Evolutionary conservation across 2,113 vertebrate genomes (phyloP).

Genomic region (Serinus canaria): DNA sequence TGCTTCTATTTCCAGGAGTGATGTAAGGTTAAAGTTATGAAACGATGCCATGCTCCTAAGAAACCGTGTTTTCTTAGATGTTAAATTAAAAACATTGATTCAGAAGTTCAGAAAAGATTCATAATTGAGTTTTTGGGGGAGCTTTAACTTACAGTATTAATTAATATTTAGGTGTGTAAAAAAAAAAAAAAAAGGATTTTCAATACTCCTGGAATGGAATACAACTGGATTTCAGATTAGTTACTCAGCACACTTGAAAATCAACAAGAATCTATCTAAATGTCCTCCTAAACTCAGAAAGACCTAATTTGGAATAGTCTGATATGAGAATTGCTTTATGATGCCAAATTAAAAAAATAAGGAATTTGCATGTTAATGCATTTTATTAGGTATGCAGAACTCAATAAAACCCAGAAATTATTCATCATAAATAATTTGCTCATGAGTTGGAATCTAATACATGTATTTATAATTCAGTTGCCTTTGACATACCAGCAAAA

Average conservation of each 20-base stretch:
- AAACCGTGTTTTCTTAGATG: not conserved
- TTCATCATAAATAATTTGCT: not conserved
- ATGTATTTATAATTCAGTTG: not conserved
- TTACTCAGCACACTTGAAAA: not conserved
- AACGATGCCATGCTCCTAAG: not conserved
- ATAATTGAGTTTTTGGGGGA: not conserved
- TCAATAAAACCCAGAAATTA: not conserved
- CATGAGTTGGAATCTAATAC: not conserved
- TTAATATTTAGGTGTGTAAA: not conserved
- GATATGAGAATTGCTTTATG: not conserved
- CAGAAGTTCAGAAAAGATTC: not conserved
- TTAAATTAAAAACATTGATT: not conserved
- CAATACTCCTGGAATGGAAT: not conserved
- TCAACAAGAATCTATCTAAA: not conserved
- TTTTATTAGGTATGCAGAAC: not conserved
- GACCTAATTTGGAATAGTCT: not conserved
- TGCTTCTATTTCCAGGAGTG: not conserved
- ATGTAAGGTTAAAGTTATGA: not conserved
- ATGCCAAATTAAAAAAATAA: not conserved
- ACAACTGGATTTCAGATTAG: not conserved
- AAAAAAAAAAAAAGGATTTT: not conserved
- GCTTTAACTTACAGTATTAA: not conserved
- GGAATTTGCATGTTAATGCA: not conserved
- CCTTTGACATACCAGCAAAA: not conserved
- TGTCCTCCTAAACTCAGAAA: not conserved